Evolutionary conservation across 2,113 vertebrate species (phyloP).

Genomic region (Anas platyrhynchos): DNA sequence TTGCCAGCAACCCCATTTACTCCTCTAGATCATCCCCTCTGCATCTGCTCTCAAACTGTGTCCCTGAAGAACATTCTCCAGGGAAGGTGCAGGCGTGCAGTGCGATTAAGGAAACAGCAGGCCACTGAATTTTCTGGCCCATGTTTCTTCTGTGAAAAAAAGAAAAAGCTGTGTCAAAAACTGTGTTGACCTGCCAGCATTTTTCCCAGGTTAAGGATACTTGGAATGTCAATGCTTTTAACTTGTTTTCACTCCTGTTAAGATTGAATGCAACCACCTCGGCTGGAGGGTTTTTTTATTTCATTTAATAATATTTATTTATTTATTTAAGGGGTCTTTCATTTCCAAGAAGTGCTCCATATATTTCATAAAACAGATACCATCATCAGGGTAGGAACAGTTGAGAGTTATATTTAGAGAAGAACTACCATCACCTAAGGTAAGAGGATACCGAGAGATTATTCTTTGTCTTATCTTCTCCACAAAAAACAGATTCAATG

Average conservation of each 20-base stretch:
- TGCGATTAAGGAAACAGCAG: neutral
- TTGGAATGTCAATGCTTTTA: neutral
- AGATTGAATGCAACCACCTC: neutral
- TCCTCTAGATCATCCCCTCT: neutral
- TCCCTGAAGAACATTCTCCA: neutral
- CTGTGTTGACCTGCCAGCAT: accelerated
- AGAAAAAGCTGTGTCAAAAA: neutral
- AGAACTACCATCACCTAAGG: neutral
- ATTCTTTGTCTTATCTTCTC: neutral
- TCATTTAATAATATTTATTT: neutral
- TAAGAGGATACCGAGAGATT: neutral
- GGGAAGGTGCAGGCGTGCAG: neutral
- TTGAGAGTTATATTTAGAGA: neutral
- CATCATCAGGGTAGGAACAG: neutral
- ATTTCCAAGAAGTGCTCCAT: neutral
- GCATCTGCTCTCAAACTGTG: neutral
- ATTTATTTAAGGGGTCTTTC: neutral
- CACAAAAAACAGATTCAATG: neutral
- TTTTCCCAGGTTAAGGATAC: neutral
- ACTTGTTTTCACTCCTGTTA: neutral
- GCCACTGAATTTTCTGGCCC: neutral
- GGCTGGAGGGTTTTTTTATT: accelerated
- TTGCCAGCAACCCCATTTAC: neutral
- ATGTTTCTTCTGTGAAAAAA: neutral
- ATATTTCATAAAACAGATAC: neutral